Evolutionary conservation across 2,888 invertebrate species (phyloP), one percentile per base, ranked within the genome.

Genomic region (Baccha elongata): DNA sequence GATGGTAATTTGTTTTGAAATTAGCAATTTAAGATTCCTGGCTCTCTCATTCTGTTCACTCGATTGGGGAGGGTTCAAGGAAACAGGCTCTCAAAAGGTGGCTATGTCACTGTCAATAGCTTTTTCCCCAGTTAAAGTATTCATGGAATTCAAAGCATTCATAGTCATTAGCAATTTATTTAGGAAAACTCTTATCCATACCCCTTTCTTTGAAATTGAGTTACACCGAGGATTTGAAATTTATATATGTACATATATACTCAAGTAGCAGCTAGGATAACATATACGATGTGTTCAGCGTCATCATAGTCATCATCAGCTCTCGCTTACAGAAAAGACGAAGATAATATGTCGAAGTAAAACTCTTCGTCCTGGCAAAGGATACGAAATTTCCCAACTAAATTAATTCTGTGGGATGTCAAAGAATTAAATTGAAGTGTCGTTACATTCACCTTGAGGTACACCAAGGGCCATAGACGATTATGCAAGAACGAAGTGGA

Each of bases 161-260:
- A 50, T 50, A 67, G 78, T 78, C 78, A 78, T 78, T 78, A 78
- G 65, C 65, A 72, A 78, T 78, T 78, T 72, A 78, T 60, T 78
- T 58, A 23, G 65, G 32, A 58, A 40, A n/a, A 40, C 19, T n/a
- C 48, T 21, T 46, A 13, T 23, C 15, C 35, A 8, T 35, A 37
- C 10, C 21, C 13, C 21, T 23, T 37, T 55, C 26, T 58, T 58
- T 58, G 40, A 2, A 58, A 58, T 37, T 40, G 40, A 40, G 55
- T 10, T 10, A 58, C 23, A 53, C 53, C n/a, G n/a, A 35, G 35
- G 35, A 21, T 21, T 35, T 35, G 35, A 53, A 52, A 19, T 32
- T 52, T 19, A 55, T 19, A 3, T 23, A 23, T 5, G 5, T 23
- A 23, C 23, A 5, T 23, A 23, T 23, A 23, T 23, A 23, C 23